A percentile compares a stretch with the other conserved stretches of the same genome.
Conservation (phyloP, 2,888 invertebrate genomes). For the Apamea sordens region DNA sequence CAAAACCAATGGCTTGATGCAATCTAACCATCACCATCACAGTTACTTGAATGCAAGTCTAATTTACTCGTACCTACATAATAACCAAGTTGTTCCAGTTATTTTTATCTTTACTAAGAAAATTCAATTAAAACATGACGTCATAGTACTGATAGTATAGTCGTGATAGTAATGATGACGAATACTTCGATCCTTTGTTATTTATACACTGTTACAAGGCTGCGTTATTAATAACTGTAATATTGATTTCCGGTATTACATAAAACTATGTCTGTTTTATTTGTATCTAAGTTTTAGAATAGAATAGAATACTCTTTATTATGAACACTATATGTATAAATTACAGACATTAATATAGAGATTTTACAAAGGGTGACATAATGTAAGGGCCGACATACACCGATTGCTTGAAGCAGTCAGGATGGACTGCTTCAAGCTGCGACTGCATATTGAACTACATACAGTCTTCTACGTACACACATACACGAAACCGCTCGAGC, state of each 20-base stretch:
- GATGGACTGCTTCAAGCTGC: too few species aligned
- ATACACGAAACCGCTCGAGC: too few species aligned
- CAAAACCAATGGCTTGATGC: not conserved
- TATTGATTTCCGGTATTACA: slow-evolving; percentile 19
- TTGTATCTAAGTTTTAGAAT: not conserved
- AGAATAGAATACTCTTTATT: too few species aligned
- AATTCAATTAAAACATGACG: slow-evolving; percentile 45
- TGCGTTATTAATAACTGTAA: slow-evolving; percentile 15
- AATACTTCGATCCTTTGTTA: slow-evolving; percentile 34
- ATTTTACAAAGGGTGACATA: too few species aligned
- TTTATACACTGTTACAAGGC: slow-evolving; percentile 17
- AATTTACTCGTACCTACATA: slow-evolving; percentile 1
- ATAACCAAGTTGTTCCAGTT: slow-evolving; percentile 19
- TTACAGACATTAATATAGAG: too few species aligned
- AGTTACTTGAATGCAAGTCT: not conserved
- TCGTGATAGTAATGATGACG: slow-evolving; percentile 11
- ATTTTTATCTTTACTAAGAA: slow-evolving; percentile 55
- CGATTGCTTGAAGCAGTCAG: too few species aligned
- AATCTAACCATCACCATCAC: not conserved
- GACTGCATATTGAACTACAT: too few species aligned
- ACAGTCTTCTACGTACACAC: too few species aligned
- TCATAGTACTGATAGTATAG: slow-evolving; percentile 9
- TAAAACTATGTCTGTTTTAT: not conserved
- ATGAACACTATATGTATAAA: too few species aligned
- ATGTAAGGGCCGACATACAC: too few species aligned